phyloP scores from a whole-genome alignment of 2,888 invertebrate genomes.

The Pterostichus madidus region DNA sequence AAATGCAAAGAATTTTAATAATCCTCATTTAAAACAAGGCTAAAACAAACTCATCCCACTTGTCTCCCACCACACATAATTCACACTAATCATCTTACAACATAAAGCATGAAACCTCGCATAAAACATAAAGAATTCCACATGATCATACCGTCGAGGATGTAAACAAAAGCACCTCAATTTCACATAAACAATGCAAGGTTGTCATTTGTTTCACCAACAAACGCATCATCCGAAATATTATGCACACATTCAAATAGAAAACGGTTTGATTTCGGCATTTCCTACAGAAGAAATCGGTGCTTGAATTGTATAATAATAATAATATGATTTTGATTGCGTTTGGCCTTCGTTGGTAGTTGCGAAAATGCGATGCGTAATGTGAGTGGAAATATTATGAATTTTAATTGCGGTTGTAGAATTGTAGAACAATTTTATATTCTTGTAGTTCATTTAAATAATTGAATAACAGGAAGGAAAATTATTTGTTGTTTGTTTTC shows the following conservation, averaged over 20 bases:
- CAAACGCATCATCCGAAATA: neutral
- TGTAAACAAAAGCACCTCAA: constrained; percentile 20
- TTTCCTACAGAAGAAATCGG: too few species aligned
- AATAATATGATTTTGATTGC: too few species aligned
- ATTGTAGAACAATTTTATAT: neutral
- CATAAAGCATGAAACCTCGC: too few species aligned
- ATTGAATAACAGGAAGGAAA: constrained; percentile 16
- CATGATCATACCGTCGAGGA: neutral
- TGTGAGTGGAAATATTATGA: neutral
- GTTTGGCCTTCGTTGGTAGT: too few species aligned
- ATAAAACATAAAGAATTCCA: too few species aligned
- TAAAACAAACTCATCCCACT: neutral
- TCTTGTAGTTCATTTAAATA: constrained; percentile 6
- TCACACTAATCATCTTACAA: neutral
- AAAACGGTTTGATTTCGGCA: too few species aligned
- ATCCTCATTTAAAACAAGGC: constrained; percentile 26
- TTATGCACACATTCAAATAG: too few species aligned
- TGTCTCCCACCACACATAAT: neutral
- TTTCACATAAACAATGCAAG: constrained; percentile 37
- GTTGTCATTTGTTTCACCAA: constrained; percentile 20
- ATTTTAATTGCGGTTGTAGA: constrained; percentile 1
- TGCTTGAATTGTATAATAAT: too few species aligned
- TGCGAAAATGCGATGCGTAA: constrained; percentile 13
- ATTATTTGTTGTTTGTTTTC: constrained; percentile 1
- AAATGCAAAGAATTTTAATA: constrained; percentile 32